Base-by-base conservation (phyloP, 2,888 invertebrate species). In the Fragum fragum region DNA sequence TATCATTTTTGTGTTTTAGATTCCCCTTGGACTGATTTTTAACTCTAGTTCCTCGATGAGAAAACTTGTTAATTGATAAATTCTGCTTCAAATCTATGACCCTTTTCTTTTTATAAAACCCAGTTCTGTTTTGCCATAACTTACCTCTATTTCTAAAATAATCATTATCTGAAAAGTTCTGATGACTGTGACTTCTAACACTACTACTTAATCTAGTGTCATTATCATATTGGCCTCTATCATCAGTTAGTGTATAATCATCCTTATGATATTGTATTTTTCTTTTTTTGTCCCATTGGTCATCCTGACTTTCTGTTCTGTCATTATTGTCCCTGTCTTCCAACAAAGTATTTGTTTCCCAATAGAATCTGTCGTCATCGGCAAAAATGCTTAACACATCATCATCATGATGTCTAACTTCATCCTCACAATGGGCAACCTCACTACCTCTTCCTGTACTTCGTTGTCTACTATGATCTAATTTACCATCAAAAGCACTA, bases 311-410 rank as follows among this genome's bases (percentile, higher is more conserved):
- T 18, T 55, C 23, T 55, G 28, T 29, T 59, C 28, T 59, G 28
- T 59, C 18, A 18, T 1, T 63, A 36, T 39, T 63, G 14, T 36
- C 63, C 16, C 32, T 21, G n/a, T 39, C 39, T 36, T 16, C 63
- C n/a, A 36, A 26, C n/a, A 47, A 28, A 16, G 39, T 16, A 9
- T 36, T 53, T n/a, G 76, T 76, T 70, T 82, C 82, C n/a, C n/a
- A 68, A 21, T 75, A 68, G 76, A 83, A 83, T 21, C 76, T 79
- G 59, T 83, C 83, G 71, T 83, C 83, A 68, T 83, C 83, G 2
- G 79, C 83, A 61, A 83, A 59, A 18, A 83, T 83, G 66, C 79
- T 83, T 29, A 83, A 36, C 29, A 79, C 73, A 70, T 83, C 83
- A 32, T 83, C 83, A n/a, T 83, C 83, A 63, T 75, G 73, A 66